Conservation (phyloP, 2,888 invertebrate genomes). For the Eristalis tenax region DNA sequence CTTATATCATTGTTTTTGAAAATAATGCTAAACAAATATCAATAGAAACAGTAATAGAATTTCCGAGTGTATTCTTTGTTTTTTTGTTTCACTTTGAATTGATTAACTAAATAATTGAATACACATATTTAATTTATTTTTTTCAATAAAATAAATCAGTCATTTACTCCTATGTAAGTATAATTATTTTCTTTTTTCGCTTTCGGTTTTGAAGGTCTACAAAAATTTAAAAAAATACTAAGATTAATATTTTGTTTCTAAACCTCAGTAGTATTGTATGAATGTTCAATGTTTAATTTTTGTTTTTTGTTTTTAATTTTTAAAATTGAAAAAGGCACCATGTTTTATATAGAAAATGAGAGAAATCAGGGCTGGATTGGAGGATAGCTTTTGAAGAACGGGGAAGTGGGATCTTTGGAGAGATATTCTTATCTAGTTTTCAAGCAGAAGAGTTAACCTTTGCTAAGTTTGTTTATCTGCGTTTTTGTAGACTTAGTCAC, state of each 20-base stretch:
- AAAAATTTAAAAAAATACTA: constrained; percentile 48
- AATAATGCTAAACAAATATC: neutral
- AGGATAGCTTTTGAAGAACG: neutral
- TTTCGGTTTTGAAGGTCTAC: constrained; percentile 40
- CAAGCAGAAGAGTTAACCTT: too few relatives aligned
- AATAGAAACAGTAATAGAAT: neutral
- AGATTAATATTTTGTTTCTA: constrained; percentile 27
- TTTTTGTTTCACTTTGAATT: constrained; percentile 8
- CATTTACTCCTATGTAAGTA: constrained; percentile 25
- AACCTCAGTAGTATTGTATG: constrained; percentile 26
- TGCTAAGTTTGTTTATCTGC: too few relatives aligned
- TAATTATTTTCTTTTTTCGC: constrained; percentile 6
- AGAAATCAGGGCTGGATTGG: constrained; percentile 13
- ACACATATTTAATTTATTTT: constrained; percentile 11
- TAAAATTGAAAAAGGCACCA: constrained; percentile 59
- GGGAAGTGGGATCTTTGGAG: neutral
- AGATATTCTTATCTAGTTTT: neutral
- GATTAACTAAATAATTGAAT: constrained; percentile 31
- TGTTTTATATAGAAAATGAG: constrained; percentile 43
- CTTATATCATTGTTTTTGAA: neutral
- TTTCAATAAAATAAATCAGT: constrained; percentile 56
- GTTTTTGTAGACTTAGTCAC: too few relatives aligned
- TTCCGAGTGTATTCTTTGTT: neutral
- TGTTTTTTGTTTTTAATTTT: constrained; percentile 10
- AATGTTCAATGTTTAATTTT: constrained; percentile 8